Base-by-base conservation (phyloP, 2,888 invertebrate species). In the Azorinus chamasolen region DNA sequence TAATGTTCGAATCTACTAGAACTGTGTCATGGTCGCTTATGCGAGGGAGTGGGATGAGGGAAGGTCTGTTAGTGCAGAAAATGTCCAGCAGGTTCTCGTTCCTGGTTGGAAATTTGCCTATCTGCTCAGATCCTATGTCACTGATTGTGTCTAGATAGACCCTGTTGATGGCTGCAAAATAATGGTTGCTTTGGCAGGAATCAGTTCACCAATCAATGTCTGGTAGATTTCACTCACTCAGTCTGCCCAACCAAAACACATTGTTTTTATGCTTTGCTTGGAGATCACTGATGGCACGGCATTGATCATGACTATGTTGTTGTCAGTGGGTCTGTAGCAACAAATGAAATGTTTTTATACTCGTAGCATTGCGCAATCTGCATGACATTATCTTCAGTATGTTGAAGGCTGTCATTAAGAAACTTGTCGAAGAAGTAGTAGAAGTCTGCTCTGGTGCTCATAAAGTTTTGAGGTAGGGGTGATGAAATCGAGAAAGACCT, bases 291-390 rank as follows among this genome's bases (percentile, higher is more conserved):
- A 61, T 18, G 14, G 18, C 54, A 22, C 16, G n/a, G 48, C 61
- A 62, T 20, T 68, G 37, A 22, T 62, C 27, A 22, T 16, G 16
- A 41, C 41, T 20, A 25, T 20, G 48, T 68, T 50, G 50, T 57
- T 63, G 41, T 68, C 57, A 10, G 22, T 59, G n/a, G 65, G 75
- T 57, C 62, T 61, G 18, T 63, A 74, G n/a, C n/a, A n/a, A n/a
- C n/a, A n/a, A n/a, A n/a, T n/a, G n/a, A n/a, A n/a, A n/a, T n/a
- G n/a, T n/a, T n/a, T n/a, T n/a, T n/a, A n/a, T n/a, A n/a, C n/a
- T n/a, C n/a, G n/a, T n/a, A n/a, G n/a, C n/a, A n/a, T n/a, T n/a
- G n/a, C n/a, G n/a, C n/a, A n/a, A n/a, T n/a, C n/a, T n/a, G n/a
- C n/a, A n/a, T n/a, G n/a, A n/a, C n/a, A n/a, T n/a, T n/a, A n/a